Evolutionary conservation across 2,113 vertebrate genomes (phyloP).

Genomic region (Neogobius melanostomus): DNA sequence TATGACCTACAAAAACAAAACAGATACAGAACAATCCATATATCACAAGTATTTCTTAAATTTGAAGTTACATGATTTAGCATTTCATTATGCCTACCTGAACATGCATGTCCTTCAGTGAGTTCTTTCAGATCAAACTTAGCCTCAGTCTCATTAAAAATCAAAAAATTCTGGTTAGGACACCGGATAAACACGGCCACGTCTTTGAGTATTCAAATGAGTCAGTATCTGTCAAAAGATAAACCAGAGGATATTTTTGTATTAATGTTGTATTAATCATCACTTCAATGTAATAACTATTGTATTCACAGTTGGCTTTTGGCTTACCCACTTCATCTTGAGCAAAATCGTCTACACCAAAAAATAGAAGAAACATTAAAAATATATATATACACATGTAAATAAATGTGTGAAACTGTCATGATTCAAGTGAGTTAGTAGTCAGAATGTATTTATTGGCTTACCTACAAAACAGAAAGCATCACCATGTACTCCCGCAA

Average conservation of each 20-base stretch:
- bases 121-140: conserved; percentile 1
- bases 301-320: no score
- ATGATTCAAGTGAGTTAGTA: no score
- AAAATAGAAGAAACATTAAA: neutral
- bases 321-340: neutral
- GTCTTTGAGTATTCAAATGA: fast-evolving
- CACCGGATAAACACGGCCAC: fast-evolving
- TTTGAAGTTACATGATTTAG: neutral
- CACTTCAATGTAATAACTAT: no score
- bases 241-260: neutral
- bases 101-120: neutral
- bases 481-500: fast-evolving
- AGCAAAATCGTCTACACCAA: no score
- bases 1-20: conserved; percentile 17
- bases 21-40: neutral
- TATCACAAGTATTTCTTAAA: neutral
- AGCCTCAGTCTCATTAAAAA: fast-evolving
- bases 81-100: neutral
- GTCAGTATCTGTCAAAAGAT: conserved; percentile 13
- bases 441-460: no score
- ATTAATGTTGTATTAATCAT: no score
- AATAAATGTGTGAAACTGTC: no score
- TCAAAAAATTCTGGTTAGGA: conserved; percentile 11
- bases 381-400: neutral
- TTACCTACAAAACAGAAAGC: conserved; percentile 50